Percentiles rank a stretch among this genome's conserved stretches.
These are phyloP conservation scores for Orientallactaga sibirica DNA, from an alignment of 2,797 vertebrate genomes.

Conservation along the genomic window DNA sequence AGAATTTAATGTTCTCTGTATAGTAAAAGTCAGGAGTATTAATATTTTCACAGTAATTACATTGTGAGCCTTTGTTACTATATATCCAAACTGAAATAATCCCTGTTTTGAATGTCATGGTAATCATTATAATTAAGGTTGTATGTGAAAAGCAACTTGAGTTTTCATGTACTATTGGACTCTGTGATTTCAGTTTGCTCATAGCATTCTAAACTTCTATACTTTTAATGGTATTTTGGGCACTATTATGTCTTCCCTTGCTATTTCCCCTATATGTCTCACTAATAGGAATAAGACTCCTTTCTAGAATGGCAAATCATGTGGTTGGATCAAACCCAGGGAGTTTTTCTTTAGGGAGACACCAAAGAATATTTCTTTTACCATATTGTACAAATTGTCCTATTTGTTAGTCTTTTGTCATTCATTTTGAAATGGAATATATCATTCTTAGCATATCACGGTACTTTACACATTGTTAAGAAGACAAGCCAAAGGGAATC, in stretches of 20 bases:
- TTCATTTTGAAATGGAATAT: constrained; percentile 77
- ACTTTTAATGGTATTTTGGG: constrained; percentile 54
- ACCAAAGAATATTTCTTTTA: constrained; percentile 66
- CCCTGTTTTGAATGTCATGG: neutral
- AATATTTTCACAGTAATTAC: neutral
- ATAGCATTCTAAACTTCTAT: constrained; percentile 29
- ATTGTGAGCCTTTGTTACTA: neutral
- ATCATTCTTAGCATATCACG: constrained; percentile 70
- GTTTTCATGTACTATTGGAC: neutral
- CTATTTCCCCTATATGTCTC: constrained; percentile 48
- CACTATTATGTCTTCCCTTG: constrained; percentile 59
- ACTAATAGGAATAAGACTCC: constrained; percentile 50
- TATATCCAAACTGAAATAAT: neutral
- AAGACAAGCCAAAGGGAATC: constrained; percentile 20
- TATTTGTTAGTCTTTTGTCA: constrained; percentile 72
- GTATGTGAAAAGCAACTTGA: constrained; percentile 31
- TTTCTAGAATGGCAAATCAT: constrained; percentile 55
- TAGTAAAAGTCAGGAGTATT: neutral
- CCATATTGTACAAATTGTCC: constrained; percentile 62
- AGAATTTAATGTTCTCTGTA: neutral
- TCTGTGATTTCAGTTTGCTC: neutral
- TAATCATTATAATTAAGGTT: neutral
- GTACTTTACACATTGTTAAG: constrained; percentile 64
- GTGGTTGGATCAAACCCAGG: constrained; percentile 58
- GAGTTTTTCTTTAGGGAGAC: constrained; percentile 56